Base-by-base conservation (phyloP, 23 tunicate genomes). In the Halocynthia aurantium region DNA sequence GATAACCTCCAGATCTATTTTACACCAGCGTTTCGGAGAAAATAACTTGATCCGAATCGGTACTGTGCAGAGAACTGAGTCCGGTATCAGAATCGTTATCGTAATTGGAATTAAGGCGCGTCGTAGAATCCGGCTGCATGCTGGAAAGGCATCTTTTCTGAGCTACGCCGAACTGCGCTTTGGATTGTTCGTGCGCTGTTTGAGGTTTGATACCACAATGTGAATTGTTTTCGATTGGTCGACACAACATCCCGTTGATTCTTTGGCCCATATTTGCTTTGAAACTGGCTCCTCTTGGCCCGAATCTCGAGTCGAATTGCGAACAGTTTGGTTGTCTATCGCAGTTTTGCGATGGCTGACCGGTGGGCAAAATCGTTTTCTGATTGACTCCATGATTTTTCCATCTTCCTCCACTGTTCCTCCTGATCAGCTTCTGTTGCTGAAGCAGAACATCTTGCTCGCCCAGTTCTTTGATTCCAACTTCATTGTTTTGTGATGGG, bases 81-180 rank as follows among this genome's bases (percentile, higher is more conserved):
- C 97, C 97, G 7, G 97, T 91, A 80, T 91, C 97, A 5, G 97
- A 91, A 55, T 91, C 97, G 78, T 91, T 91, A 58, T 91, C 97
- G 50, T 81, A 82, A 8, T 63, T 84, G 73, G 13, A 51, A n/a
- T 52, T 74, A 21, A 53, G 44, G 44, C 44, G 44, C 44, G 4
- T 31, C 44, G 44, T 31, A 31, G 44, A 31, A 31, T 31, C 44
- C 44, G 44, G 44, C 44, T 31, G 44, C 44, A 31, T 31, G 44
- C 44, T 31, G 44, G 44, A 31, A 31, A 31, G 44, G 44, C 44
- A 31, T 31, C 44, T 31, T 31, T 31, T 31, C 44, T 31, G 44
- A 31, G 44, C 44, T 31, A 31, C 44, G 44, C 44, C 44, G 44
- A 31, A 31, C 44, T 31, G 44, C 44, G 44, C 44, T 31, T 31